These are phyloP conservation scores for Geophilus truncorum DNA, from an alignment of 2,888 invertebrate genomes.

Conservation along the genomic window DNA sequence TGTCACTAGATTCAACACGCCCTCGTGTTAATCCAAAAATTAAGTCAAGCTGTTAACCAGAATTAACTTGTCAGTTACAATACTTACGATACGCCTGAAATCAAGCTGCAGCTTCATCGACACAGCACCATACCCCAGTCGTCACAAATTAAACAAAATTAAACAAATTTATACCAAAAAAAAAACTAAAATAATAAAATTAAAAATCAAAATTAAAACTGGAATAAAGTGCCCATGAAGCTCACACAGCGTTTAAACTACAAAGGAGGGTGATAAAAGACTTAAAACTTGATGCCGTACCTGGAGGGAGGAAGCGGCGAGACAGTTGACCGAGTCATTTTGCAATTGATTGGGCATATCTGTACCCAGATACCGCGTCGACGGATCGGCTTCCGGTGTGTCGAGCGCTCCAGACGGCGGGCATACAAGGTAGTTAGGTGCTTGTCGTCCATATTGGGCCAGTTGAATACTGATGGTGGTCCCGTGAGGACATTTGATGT, in stretches of 20 bases:
- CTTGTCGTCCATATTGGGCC: conserved; percentile 79
- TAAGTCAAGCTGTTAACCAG: too few species aligned
- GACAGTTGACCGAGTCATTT: conserved; percentile 44
- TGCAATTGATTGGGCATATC: not conserved
- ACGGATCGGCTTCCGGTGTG: conserved; percentile 17
- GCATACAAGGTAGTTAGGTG: conserved; percentile 47
- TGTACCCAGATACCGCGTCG: not conserved
- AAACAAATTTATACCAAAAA: not conserved
- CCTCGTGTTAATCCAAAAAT: too few species aligned
- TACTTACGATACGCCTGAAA: too few species aligned
- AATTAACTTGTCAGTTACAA: too few species aligned
- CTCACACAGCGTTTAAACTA: not conserved
- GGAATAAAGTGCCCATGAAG: not conserved
- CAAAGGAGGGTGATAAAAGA: not conserved
- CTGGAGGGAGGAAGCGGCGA: conserved; percentile 63
- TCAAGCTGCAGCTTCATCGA: too few species aligned
- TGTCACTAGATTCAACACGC: too few species aligned
- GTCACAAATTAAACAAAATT: not conserved
- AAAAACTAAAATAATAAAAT: not conserved
- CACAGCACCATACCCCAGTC: too few species aligned
- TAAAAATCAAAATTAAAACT: not conserved
- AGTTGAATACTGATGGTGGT: conserved; percentile 86
- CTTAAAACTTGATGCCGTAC: conserved; percentile 53
- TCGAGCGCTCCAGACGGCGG: conserved; percentile 37
- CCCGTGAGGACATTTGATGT: conserved; percentile 80